A percentile compares a stretch with the other conserved stretches of the same genome.
phyloP scores from a whole-genome alignment of 2,888 invertebrate species.

The Nemoura dubitans region DNA sequence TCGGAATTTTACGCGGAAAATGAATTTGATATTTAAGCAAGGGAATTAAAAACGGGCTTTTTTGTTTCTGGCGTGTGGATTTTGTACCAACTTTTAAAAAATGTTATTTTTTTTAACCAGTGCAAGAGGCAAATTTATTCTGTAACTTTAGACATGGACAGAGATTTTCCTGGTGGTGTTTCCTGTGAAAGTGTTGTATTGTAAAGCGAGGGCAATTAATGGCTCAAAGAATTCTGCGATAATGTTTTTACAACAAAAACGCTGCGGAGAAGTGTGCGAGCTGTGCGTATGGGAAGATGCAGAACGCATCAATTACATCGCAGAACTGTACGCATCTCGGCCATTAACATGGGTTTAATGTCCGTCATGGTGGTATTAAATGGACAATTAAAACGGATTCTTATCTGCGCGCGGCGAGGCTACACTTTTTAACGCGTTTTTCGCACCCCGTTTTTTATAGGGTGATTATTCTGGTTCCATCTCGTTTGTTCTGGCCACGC shows the following conservation, averaged over 20 bases:
- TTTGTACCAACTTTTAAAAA: neutral
- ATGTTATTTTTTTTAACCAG: neutral
- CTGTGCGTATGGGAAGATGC: neutral
- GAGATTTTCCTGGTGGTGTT: neutral
- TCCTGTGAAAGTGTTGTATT: neutral
- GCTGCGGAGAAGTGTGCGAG: neutral
- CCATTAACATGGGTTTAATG: slow-evolving; percentile 27
- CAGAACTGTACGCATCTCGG: slow-evolving; percentile 25
- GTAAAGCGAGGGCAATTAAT: neutral
- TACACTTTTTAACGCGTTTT: slow-evolving; percentile 16
- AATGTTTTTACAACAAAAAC: neutral
- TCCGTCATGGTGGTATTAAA: slow-evolving; percentile 24
- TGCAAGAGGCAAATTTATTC: neutral
- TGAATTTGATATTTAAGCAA: neutral
- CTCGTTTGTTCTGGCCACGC: slow-evolving; percentile 22
- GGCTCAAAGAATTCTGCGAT: neutral
- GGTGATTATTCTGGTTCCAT: slow-evolving; percentile 34
- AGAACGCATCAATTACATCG: slow-evolving; percentile 9
- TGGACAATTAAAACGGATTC: slow-evolving; percentile 35
- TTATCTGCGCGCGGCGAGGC: slow-evolving; percentile 19
- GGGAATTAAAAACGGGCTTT: too few species aligned
- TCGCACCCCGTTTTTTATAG: slow-evolving; percentile 30
- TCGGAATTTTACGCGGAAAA: neutral
- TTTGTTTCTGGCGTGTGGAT: neutral
- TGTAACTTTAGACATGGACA: neutral